Evolutionary conservation across 2,113 vertebrate species (phyloP).

Genomic region (Anseranas semipalmata): DNA sequence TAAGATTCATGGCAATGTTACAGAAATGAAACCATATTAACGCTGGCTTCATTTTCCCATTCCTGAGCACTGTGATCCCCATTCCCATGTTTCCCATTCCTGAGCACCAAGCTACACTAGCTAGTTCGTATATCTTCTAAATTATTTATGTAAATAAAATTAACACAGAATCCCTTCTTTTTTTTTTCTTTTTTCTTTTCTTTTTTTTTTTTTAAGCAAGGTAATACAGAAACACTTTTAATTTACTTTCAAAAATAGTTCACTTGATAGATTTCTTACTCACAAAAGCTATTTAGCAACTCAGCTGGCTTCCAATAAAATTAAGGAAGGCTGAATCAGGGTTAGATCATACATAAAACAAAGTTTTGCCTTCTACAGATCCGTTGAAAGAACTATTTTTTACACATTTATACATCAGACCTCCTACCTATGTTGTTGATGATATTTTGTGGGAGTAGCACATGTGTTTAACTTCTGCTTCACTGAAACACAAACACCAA

Average conservation of each 20-base stretch:
- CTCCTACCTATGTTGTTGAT: not conserved
- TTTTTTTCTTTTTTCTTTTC: not conserved
- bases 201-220: not conserved
- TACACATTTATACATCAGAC: not conserved
- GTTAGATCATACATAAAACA: not conserved
- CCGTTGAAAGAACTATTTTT: not conserved
- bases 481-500: not conserved
- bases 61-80: not conserved
- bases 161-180: fast-evolving
- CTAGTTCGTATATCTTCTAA: not conserved
- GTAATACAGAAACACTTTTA: not conserved
- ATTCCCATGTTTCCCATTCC: not conserved
- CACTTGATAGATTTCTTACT: not conserved
- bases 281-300: not conserved
- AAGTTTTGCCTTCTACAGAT: not conserved
- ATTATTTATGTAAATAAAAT: not conserved
- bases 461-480: not conserved
- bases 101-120: not conserved
- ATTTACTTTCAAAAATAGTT: not conserved
- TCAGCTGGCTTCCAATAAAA: not conserved
- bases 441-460: not conserved
- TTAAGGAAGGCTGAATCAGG: not conserved
- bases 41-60: not conserved
- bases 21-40: not conserved
- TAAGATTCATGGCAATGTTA: not conserved